These are phyloP conservation scores for Athene noctua DNA, from an alignment of 2,113 vertebrate species.

Conservation along the genomic window DNA sequence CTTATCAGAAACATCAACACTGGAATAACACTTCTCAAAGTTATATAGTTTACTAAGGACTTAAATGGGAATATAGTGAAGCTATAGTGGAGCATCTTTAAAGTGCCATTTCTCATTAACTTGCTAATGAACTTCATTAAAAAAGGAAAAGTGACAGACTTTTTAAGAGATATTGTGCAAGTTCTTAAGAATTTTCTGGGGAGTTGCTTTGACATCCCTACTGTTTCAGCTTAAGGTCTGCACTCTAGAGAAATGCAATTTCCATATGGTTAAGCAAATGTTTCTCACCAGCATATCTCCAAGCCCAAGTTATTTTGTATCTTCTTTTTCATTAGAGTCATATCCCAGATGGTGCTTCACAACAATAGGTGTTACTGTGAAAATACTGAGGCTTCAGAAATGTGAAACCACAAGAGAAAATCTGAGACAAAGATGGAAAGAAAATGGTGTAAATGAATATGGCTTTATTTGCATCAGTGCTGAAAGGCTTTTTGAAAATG, in stretches of 20 bases:
- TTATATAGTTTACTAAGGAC: background rate
- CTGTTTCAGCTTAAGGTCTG: constrained; percentile 29
- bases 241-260: constrained; percentile 36
- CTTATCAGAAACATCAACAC: background rate
- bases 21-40: background rate
- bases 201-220: constrained; percentile 23
- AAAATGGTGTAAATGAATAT: background rate
- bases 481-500: background rate
- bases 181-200: constrained; percentile 12
- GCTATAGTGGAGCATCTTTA: background rate
- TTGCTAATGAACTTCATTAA: constrained; percentile 26
- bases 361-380: constrained; percentile 61
- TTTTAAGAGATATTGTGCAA: background rate
- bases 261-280: constrained; percentile 64
- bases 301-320: constrained; percentile 51
- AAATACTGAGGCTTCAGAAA: constrained; percentile 51
- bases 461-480: background rate
- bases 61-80: background rate
- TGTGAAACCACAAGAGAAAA: constrained; percentile 43
- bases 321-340: constrained; percentile 47
- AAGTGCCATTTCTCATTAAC: constrained; percentile 26
- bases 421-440: background rate
- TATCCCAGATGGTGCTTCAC: constrained; percentile 57
- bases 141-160: constrained; percentile 22
- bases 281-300: constrained; percentile 52